Base-by-base conservation (phyloP, 2,797 vertebrate species). In the Notamacropus eugenii region DNA sequence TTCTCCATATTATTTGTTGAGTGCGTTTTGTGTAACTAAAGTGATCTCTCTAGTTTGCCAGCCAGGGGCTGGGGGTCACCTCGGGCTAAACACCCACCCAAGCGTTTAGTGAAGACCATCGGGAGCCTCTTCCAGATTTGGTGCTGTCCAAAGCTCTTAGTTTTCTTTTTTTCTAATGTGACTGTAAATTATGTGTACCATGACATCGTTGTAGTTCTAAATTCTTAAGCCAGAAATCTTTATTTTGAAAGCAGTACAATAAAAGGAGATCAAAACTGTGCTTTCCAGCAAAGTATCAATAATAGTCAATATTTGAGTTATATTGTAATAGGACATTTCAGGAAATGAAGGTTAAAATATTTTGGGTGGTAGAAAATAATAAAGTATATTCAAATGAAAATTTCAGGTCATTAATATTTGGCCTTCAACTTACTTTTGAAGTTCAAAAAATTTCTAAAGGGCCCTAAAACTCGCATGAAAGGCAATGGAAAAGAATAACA, bases 1-100 rank as follows among this genome's bases (percentile, higher is more conserved):
- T 98, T 98, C 54, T 99, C 99, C 99, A 99, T 99, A 94, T 98
- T 98, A 98, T 99, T 98, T 94, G 98, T 94, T 0, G 99, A 98
- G 22, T 98, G 98, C 10, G 98, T 96, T 56, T 98, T 98, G 91
- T 98, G 99, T 97, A 99, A 98, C 40, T 98, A 99, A 98, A 99
- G 99, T 55, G 98, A 98, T 97, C 99, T 99, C 94, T 99, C 99
- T 97, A 99, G 46, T 46, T 46, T 46, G 3, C 46, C 46, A 46
- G 46, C 46, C 46, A 46, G 46, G 46, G 46, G 46, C 46, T 46
- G 46, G 46, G 46, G 46, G 46, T 2, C 46, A 46, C 2, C 46
- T 46, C 46, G 46, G 46, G 46, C 46, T 46, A 46, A 46, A 1
- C 46, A 46, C 46, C 46, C 46, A 46, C 46, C 46, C 46, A 46